Conservation (phyloP, 2,888 invertebrate species). For the Serrognathus titanus region DNA sequence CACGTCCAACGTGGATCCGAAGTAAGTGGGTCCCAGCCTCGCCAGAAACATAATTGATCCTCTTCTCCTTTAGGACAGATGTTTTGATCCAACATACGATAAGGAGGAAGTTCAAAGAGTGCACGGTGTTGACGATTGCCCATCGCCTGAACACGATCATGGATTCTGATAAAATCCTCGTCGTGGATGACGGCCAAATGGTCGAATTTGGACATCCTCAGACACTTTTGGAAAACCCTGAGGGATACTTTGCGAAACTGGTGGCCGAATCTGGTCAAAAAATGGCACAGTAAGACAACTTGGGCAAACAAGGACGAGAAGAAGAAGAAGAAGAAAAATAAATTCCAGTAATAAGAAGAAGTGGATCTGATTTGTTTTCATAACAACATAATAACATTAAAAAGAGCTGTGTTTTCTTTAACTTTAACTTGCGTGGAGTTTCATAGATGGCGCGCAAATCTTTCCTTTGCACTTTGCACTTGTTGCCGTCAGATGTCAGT, state of each 20-base stretch:
- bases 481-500: no score
- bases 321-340: no score
- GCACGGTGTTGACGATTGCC: conserved; percentile 79
- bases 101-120: conserved; percentile 66
- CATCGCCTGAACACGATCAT: conserved; percentile 80
- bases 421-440: no score
- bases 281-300: conserved; percentile 31
- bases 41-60: not conserved
- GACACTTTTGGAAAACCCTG: conserved; percentile 58
- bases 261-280: conserved; percentile 65
- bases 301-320: not conserved
- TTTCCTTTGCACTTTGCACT: no score
- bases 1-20: conserved; percentile 85
- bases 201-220: conserved; percentile 78
- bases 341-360: no score
- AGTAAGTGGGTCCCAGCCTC: conserved; percentile 50
- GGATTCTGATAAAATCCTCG: conserved; percentile 78
- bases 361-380: no score
- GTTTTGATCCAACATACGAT: conserved; percentile 74
- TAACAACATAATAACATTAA: no score
- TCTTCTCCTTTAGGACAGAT: conserved; percentile 54
- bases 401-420: no score
- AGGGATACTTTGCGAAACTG: conserved; percentile 62
- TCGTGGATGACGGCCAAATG: conserved; percentile 73
- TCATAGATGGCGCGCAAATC: no score